phyloP scores from a whole-genome alignment of 1,140 invertebrate species.

The Drosophila littoralis region DNA sequence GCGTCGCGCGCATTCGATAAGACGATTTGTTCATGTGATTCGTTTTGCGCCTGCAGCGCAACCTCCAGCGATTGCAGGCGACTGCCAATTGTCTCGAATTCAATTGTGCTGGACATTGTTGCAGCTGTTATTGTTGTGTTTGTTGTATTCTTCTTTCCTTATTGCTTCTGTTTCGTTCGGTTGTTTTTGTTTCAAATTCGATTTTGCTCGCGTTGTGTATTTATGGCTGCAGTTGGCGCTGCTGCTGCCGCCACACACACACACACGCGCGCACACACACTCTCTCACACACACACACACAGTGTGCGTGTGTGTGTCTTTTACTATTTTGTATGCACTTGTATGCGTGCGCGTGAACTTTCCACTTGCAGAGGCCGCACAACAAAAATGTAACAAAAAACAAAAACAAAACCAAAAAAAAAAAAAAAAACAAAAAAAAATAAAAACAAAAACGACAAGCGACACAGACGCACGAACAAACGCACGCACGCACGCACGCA shows the following conservation, averaged over 20 bases:
- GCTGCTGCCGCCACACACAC: slow-evolving; percentile 45
- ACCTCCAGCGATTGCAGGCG: slow-evolving; percentile 88
- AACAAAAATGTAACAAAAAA: slow-evolving; percentile 39
- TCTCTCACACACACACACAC: slow-evolving; percentile 34
- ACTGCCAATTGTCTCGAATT: slow-evolving; percentile 85
- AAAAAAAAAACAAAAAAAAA: slow-evolving; percentile 42
- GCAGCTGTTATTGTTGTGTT: slow-evolving; percentile 1
- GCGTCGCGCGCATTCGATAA: slow-evolving; percentile 54
- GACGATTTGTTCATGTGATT: slow-evolving; percentile 84
- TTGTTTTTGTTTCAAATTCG: slow-evolving; percentile 36
- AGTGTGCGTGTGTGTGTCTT: slow-evolving; percentile 36
- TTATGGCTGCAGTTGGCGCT: slow-evolving; percentile 49
- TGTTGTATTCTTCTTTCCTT: neutral
- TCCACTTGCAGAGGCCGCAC: slow-evolving; percentile 39
- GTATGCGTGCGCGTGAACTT: slow-evolving; percentile 49
- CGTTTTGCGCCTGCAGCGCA: slow-evolving; percentile 88
- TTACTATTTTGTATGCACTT: slow-evolving; percentile 45
- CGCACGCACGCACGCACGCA: slow-evolving; percentile 22
- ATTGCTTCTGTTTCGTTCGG: neutral
- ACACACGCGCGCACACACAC: slow-evolving; percentile 20
- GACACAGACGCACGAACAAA: slow-evolving; percentile 44
- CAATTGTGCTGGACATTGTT: slow-evolving; percentile 68
- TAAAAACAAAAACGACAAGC: slow-evolving; percentile 40
- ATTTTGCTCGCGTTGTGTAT: slow-evolving; percentile 49
- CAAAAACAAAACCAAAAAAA: slow-evolving; percentile 17